Base-by-base conservation (phyloP, 2,888 invertebrate species). In the Metellina segmentata region DNA sequence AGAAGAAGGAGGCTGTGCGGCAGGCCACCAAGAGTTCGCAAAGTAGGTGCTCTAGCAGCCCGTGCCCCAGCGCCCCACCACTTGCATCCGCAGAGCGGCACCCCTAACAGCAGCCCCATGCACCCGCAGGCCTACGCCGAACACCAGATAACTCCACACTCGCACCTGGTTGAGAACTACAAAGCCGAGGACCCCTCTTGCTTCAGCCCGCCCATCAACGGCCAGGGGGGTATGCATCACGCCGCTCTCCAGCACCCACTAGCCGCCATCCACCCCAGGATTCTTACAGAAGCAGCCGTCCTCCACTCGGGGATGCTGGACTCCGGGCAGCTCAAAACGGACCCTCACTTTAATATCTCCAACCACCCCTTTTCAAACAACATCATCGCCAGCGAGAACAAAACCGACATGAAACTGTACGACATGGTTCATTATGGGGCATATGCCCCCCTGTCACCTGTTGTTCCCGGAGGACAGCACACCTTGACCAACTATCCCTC, bases 311-410 rank as follows among this genome's bases (percentile, higher is more conserved):
- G 97, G 19, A 92, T 94, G 93, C 78, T 93, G 78, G 94, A 94
- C 49, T 93, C 94, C 52, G 94, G 94, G 83, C 94, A 94, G 88
- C 93, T 94, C 87, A 94, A 95, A 93, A 92, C 93, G 49, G 94
- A 94, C 85, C 94, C 94, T 61, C 95, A 95, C 93, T 94, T 93
- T 89, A 94, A 93, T 90, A 93, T 94, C 70, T 95, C 94, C 93
- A 95, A 97, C 96, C 98, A 98, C 95, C 98, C 98, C 51, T 99
- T 99, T 96, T 98, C 98, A 95, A 98, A 98, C 94, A 97, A 98
- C 95, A 96, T 99, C 95, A 96, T 99, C 94, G 89, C 93, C 70
- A 92, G 88, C 85, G 93, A 93, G 89, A 93, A 92, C 85, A 93
- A 93, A 86, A 93, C 93, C 34, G 93, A 94, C 69, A 93, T 94